Evolutionary conservation across 2,797 vertebrate species (phyloP).

Genomic region (Fringilla coelebs): DNA sequence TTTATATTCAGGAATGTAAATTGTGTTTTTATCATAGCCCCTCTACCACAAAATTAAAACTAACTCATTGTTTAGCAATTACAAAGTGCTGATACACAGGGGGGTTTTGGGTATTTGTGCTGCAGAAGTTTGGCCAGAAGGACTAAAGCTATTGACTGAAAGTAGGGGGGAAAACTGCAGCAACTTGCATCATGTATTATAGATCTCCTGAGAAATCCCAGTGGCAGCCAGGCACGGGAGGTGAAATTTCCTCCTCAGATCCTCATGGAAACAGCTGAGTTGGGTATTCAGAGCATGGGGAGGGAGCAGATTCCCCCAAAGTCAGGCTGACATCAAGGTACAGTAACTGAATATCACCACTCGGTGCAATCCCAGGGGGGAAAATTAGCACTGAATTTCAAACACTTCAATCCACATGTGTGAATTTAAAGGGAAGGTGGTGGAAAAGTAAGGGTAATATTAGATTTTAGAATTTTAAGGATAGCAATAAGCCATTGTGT

Average conservation of each 20-base stretch:
- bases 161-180: neutral
- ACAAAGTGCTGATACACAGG: neutral
- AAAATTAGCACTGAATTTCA: neutral
- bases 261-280: neutral
- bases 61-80: neutral
- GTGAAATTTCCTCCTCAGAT: constrained; percentile 1
- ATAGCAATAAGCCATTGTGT: neutral
- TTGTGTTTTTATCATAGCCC: neutral
- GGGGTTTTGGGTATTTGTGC: neutral
- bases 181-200: constrained; percentile 4
- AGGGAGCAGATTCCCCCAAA: constrained; percentile 13
- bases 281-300: neutral
- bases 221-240: neutral
- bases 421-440: neutral
- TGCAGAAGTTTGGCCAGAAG: neutral
- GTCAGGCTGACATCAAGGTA: constrained; percentile 39
- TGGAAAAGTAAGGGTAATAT: neutral
- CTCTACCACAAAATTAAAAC: neutral
- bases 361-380: neutral
- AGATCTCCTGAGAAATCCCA: constrained; percentile 11
- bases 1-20: neutral
- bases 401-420: neutral
- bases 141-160: neutral
- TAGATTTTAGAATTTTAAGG: neutral
- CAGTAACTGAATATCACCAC: neutral